Evolutionary conservation across 2,797 vertebrate genomes (phyloP).

Genomic region (Holocentrus rufus): DNA sequence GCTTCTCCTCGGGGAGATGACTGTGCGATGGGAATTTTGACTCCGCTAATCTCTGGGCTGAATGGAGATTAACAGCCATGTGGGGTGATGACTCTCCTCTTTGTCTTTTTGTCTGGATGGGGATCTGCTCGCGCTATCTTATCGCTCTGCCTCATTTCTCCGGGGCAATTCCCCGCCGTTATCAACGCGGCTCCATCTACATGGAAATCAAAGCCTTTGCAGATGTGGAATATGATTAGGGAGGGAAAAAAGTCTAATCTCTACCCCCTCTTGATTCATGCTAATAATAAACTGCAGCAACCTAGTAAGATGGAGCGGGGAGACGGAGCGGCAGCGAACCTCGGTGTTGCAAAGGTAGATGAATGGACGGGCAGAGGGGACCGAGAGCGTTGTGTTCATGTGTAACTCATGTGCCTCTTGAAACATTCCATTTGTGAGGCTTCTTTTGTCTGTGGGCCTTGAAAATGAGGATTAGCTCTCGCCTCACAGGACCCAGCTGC

Average conservation of each 20-base stretch:
- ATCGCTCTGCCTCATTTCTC: conserved; percentile 72
- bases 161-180: conserved; percentile 60
- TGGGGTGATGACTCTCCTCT: conserved; percentile 68
- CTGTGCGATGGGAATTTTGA: conserved; percentile 64
- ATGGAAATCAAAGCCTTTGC: conserved; percentile 77
- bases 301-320: conserved; percentile 2
- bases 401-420: conserved; percentile 38
- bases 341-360: conserved; percentile 31
- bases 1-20: conserved; percentile 64
- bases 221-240: conserved; percentile 70
- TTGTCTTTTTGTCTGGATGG: conserved; percentile 70
- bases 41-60: conserved; percentile 72
- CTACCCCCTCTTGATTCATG: conserved; percentile 43
- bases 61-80: conserved; percentile 75
- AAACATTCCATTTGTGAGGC: conserved; percentile 60
- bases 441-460: conserved; percentile 70
- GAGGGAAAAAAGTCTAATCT: conserved; percentile 40
- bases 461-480: conserved; percentile 75
- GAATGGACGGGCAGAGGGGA: conserved; percentile 49
- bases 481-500: conserved; percentile 75
- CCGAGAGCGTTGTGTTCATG: conserved; percentile 29
- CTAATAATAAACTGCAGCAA: conserved; percentile 55
- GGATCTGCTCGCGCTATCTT: conserved; percentile 73
- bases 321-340: conserved; percentile 19
- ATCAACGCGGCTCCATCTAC: conserved; percentile 71